Evolutionary conservation across 1,140 invertebrate species (phyloP), one percentile per base, ranked within the genome.

Genomic region (Bilobella aurantiaca): DNA sequence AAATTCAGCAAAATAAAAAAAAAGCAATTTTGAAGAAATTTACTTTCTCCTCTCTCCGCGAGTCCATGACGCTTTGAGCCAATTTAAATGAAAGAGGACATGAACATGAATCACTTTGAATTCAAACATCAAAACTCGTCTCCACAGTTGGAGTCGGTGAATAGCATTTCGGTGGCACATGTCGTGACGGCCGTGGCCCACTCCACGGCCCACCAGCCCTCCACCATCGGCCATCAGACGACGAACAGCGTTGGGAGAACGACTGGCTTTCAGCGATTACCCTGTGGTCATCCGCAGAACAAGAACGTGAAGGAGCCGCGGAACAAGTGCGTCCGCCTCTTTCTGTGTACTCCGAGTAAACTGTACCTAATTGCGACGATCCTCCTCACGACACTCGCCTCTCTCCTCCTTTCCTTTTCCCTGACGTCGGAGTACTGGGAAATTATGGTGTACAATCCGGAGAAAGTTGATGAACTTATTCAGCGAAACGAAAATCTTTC

Each of bases 401-500:
- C 68, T 21, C 56, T 56, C 23, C 59, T 72, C 21, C 62, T 72
- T 16, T 61, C 56, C 23, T 46, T 66, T 18, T 60, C 71, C 25
- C 64, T 72, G 8, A 72, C 65, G 0, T 47, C 63, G 8, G n/a
- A 62, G 28, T 70, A 68, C 62, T 72, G 71, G 71, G 71, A 72
- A 64, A 67, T 68, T 31, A 69, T 72, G 71, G 53, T 47, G 1
- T 72, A 72, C 47, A 67, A 72, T 61, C 47, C 59, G 5, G 65
- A 68, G 0, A 64, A 64, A 53, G 37, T 69, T 16, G 56, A 58
- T 23, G 59, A 66, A 30, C 42, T 69, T 12, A 59, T 65, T 5
- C 31, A 30, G 18, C 42, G 60, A 25, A 67, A 67, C 37, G 46
- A 63, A 25, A 61, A 30, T 0, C 34, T 31, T 5, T 37, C 23